A percentile compares a stretch with the other conserved stretches of the same genome.
Evolutionary conservation across 2,113 vertebrate genomes (phyloP).

Genomic region (Diglossa brunneiventris): DNA sequence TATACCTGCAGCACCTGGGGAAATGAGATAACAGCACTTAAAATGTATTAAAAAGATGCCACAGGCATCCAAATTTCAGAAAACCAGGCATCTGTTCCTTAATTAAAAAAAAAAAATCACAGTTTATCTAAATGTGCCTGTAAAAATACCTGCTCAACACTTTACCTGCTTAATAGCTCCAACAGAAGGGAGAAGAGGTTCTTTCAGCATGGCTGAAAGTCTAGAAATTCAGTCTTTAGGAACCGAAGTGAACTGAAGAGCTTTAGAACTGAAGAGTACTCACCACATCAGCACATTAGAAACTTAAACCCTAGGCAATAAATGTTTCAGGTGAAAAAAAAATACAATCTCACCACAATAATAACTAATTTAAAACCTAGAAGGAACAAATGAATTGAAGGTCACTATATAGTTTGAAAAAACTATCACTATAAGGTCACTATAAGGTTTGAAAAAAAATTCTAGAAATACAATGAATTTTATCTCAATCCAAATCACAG

Average conservation of each 20-base stretch:
- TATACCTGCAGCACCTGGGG: background rate
- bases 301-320: background rate
- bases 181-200: background rate
- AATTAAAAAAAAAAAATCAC: background rate
- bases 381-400: background rate
- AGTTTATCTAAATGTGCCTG: background rate
- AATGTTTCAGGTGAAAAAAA: background rate
- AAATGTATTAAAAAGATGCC: background rate
- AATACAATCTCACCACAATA: background rate
- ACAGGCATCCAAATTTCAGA: background rate
- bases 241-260: background rate
- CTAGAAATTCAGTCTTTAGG: background rate
- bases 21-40: background rate
- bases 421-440: too few species aligned
- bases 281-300: background rate
- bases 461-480: background rate
- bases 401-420: background rate
- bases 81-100: background rate
- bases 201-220: background rate
- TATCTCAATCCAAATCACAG: background rate
- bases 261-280: background rate
- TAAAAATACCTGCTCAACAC: background rate
- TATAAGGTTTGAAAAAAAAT: background rate
- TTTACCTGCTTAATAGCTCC: background rate
- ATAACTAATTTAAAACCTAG: background rate